phyloP scores from a whole-genome alignment of 1,140 invertebrate species.

The Odontomachus brunneus region DNA sequence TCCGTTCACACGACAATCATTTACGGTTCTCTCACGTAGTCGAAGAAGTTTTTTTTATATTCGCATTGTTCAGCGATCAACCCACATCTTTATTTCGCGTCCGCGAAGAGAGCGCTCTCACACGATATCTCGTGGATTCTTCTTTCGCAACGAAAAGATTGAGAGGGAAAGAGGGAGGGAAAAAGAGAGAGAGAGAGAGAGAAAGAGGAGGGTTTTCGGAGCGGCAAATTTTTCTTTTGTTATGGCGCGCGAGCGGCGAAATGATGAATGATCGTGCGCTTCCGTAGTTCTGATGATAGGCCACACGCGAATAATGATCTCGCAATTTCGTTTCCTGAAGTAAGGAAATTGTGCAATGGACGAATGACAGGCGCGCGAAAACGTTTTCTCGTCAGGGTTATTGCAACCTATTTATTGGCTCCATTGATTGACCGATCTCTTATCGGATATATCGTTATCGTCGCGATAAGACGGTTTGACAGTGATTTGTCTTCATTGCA shows the following conservation, averaged over 20 bases:
- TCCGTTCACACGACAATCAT: slow-evolving; percentile 45
- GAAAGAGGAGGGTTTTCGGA: too few relatives aligned
- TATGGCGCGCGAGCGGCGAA: neutral
- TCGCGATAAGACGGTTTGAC: neutral
- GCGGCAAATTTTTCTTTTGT: slow-evolving; percentile 5
- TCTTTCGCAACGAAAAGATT: neutral
- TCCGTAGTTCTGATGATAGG: slow-evolving; percentile 14
- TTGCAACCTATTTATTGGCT: neutral
- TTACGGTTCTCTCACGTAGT: slow-evolving; percentile 26
- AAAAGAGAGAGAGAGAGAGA: slow-evolving; percentile 1
- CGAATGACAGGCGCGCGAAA: neutral
- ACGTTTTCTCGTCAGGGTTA: neutral
- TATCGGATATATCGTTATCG: slow-evolving; percentile 25
- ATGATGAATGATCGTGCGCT: slow-evolving; percentile 23
- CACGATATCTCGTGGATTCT: slow-evolving; percentile 7
- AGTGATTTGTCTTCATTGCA: neutral
- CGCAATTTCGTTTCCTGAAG: neutral
- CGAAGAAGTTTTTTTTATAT: slow-evolving; percentile 6
- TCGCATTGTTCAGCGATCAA: neutral
- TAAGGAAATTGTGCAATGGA: neutral
- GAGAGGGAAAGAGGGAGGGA: slow-evolving; percentile 4
- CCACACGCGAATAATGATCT: neutral
- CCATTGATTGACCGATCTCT: neutral
- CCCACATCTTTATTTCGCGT: slow-evolving; percentile 3
- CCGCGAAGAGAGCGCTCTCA: slow-evolving; percentile 11